phyloP scores from a whole-genome alignment of 64 coral and sea anemone species.

The Montipora sp. region DNA sequence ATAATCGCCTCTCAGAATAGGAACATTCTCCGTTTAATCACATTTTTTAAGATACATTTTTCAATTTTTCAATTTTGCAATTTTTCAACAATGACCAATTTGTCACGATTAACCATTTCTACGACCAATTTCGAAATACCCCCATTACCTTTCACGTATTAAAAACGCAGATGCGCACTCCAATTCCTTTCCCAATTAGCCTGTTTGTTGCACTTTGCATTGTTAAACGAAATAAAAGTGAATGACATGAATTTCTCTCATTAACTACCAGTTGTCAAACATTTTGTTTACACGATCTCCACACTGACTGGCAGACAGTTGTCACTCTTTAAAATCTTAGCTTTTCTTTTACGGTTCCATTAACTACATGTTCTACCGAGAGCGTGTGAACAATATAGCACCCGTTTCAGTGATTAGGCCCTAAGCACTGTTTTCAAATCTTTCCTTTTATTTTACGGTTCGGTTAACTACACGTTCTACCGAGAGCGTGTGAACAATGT shows the following conservation, averaged over 20 bases:
- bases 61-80: neutral
- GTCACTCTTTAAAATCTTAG: too few relatives aligned
- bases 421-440: too few relatives aligned
- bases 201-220: neutral
- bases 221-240: neutral
- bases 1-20: slow-evolving; percentile 1
- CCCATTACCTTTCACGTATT: neutral
- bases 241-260: neutral
- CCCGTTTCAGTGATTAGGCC: too few relatives aligned
- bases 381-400: too few relatives aligned
- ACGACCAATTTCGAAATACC: neutral
- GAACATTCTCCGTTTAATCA: neutral
- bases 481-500: too few relatives aligned
- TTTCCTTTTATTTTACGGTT: too few relatives aligned
- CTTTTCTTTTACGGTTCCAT: too few relatives aligned
- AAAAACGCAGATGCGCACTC: neutral
- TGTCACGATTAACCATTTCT: neutral
- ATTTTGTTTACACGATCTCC: too few relatives aligned
- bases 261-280: neutral
- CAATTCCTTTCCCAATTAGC: neutral
- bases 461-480: too few relatives aligned
- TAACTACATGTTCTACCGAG: too few relatives aligned
- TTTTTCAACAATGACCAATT: neutral
- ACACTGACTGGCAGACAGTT: too few relatives aligned
- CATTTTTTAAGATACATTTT: neutral